These are phyloP conservation scores for Parazoanthus atlanticus DNA, from an alignment of 92 coral and sea anemone genomes.

Conservation along the genomic window DNA sequence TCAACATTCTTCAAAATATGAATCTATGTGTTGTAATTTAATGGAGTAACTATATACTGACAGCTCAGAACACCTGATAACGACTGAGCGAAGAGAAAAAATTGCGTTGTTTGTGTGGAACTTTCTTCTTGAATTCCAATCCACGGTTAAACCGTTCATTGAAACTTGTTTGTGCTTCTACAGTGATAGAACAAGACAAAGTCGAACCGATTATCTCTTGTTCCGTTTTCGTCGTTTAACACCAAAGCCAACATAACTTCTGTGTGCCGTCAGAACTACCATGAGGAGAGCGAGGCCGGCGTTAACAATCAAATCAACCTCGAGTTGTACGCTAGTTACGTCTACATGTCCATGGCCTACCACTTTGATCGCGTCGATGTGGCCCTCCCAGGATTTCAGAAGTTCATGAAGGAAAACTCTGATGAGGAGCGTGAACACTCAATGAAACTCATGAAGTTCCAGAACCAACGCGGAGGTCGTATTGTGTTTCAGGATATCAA, in stretches of 20 bases:
- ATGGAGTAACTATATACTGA: too few species aligned
- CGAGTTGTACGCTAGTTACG: constrained; percentile 97
- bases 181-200: constrained; percentile 98
- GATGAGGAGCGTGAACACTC: constrained; percentile 98
- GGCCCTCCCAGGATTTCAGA: constrained; percentile 89
- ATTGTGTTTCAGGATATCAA: constrained; percentile 90
- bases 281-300: constrained; percentile 93
- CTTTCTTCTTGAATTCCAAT: too few species aligned
- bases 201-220: not conserved
- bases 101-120: too few species aligned
- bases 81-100: too few species aligned
- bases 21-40: too few species aligned
- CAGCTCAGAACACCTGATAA: too few species aligned
- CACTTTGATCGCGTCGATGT: constrained; percentile 99
- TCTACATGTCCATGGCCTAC: constrained; percentile 90
- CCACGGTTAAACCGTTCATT: too few species aligned
- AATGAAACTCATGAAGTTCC: constrained; percentile 91
- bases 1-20: too few species aligned
- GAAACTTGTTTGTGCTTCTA: constrained; percentile 92
- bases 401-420: constrained; percentile 88
- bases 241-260: constrained; percentile 43
- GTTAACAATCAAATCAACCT: constrained; percentile 99
- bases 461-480: constrained; percentile 98
- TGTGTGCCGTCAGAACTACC: constrained; percentile 95
- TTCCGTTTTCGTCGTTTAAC: constrained; percentile 10